Conservation (phyloP, 2,113 vertebrate genomes). For the Callaeas wilsoni region DNA sequence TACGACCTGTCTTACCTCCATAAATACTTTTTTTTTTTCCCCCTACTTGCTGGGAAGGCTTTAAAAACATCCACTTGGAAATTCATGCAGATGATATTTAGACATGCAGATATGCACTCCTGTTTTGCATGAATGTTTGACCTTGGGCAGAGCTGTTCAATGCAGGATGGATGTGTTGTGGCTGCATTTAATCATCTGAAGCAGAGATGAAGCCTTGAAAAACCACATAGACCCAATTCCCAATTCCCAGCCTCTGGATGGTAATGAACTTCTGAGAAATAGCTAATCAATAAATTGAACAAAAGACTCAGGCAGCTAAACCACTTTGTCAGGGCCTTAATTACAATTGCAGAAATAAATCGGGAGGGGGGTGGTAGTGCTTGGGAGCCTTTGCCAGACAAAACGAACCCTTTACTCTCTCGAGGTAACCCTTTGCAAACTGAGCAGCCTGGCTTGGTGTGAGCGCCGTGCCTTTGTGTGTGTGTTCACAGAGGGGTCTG, state of each 20-base stretch:
- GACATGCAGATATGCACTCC: constrained; percentile 60
- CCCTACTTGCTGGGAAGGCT: constrained; percentile 10
- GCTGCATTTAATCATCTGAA: constrained; percentile 68
- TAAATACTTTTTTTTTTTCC: not conserved
- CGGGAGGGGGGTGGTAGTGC: not conserved
- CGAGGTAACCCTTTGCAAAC: constrained; percentile 5
- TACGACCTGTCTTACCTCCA: constrained; percentile 19
- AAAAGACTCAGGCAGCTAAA: constrained; percentile 62
- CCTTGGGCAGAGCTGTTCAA: constrained; percentile 67
- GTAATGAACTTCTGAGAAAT: constrained; percentile 78
- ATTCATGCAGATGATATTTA: constrained; percentile 52
- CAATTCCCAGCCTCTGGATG: constrained; percentile 60
- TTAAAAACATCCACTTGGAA: constrained; percentile 17
- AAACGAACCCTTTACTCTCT: constrained; percentile 44
- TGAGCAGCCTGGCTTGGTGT: not conserved
- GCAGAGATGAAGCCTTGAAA: constrained; percentile 60
- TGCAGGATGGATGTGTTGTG: constrained; percentile 63
- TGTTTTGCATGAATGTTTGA: constrained; percentile 68
- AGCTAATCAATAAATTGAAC: constrained; percentile 77
- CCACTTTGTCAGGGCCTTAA: constrained; percentile 67
- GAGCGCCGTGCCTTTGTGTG: not conserved
- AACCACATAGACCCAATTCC: constrained; percentile 59
- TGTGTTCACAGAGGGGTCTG: accelerated
- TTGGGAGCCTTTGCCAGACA: constrained; percentile 48
- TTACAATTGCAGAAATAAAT: constrained; percentile 71